Percentiles rank a stretch among this genome's conserved stretches.
Conservation (phyloP, 2,888 invertebrate species). For the Loripinus fragilis region DNA sequence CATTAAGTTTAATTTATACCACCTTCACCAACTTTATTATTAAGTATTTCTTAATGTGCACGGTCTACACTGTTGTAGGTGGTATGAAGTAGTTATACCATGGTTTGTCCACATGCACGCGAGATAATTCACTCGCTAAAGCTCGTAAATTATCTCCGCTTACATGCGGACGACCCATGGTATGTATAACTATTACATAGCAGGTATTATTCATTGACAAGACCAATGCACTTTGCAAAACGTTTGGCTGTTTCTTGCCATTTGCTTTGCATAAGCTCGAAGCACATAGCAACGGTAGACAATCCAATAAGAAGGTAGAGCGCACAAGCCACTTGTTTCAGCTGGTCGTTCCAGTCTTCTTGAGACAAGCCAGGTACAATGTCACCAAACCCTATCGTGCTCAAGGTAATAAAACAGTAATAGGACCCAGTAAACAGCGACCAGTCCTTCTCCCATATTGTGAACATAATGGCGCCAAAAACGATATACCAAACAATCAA, state of each 20-base stretch:
- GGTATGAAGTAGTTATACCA: too few relatives aligned
- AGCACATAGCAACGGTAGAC: conserved; percentile 84
- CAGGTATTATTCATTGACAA: conserved; percentile 58
- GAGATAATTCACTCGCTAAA: too few relatives aligned
- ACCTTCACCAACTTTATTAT: too few relatives aligned
- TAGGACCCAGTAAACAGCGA: conserved; percentile 91
- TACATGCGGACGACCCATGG: too few relatives aligned
- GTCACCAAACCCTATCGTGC: conserved; percentile 84
- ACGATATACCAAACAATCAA: conserved; percentile 95
- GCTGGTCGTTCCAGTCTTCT: conserved; percentile 77
- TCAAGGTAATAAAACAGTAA: conserved; percentile 84
- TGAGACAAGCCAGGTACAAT: conserved; percentile 81
- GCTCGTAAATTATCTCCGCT: too few relatives aligned
- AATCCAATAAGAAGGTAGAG: conserved; percentile 83
- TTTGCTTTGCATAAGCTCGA: conserved; percentile 84
- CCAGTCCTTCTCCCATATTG: conserved; percentile 97
- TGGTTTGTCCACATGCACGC: too few relatives aligned
- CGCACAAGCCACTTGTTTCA: conserved; percentile 78
- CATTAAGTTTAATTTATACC: too few relatives aligned
- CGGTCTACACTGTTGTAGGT: too few relatives aligned
- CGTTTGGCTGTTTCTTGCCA: conserved; percentile 77
- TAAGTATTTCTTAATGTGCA: too few relatives aligned
- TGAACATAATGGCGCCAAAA: conserved; percentile 95
- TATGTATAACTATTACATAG: too few relatives aligned
- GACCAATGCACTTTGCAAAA: conserved; percentile 79